Percentiles rank a stretch among this genome's conserved stretches.
These are phyloP conservation scores for Psophia crepitans DNA, from an alignment of 2,113 vertebrate species.

Conservation along the genomic window DNA sequence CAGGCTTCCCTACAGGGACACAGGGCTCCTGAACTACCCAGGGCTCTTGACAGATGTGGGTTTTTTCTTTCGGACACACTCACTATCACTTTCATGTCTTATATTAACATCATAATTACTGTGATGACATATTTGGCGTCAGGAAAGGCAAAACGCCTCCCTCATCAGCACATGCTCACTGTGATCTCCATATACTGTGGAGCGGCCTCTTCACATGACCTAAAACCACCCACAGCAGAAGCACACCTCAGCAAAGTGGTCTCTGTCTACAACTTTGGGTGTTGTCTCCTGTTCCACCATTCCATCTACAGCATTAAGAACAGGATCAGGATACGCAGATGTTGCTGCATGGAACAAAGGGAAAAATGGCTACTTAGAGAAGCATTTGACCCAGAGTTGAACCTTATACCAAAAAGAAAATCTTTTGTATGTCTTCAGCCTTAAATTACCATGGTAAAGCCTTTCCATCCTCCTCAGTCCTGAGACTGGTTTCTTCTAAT, in stretches of 20 bases:
- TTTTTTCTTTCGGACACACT: no score
- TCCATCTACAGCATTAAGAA: slow-evolving; percentile 28
- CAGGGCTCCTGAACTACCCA: no score
- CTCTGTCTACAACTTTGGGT: not conserved
- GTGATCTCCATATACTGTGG: not conserved
- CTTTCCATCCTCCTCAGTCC: not conserved
- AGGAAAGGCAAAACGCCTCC: no score
- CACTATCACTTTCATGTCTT: no score
- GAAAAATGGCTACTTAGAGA: not conserved
- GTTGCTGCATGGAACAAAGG: not conserved
- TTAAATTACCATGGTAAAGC: not conserved
- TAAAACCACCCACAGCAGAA: not conserved
- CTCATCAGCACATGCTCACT: no score
- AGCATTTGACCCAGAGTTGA: not conserved
- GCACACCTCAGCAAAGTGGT: not conserved
- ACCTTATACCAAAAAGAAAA: not conserved
- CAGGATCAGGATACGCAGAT: not conserved
- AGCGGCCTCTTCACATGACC: slow-evolving; percentile 17
- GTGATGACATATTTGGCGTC: no score
- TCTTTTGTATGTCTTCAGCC: not conserved
- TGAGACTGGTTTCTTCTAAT: not conserved
- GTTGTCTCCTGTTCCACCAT: slow-evolving; percentile 15
- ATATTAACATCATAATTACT: no score
- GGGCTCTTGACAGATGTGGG: no score
- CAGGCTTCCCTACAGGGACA: no score